These are phyloP conservation scores for Nemurella pictetii DNA, from an alignment of 2,888 invertebrate species.

Conservation along the genomic window DNA sequence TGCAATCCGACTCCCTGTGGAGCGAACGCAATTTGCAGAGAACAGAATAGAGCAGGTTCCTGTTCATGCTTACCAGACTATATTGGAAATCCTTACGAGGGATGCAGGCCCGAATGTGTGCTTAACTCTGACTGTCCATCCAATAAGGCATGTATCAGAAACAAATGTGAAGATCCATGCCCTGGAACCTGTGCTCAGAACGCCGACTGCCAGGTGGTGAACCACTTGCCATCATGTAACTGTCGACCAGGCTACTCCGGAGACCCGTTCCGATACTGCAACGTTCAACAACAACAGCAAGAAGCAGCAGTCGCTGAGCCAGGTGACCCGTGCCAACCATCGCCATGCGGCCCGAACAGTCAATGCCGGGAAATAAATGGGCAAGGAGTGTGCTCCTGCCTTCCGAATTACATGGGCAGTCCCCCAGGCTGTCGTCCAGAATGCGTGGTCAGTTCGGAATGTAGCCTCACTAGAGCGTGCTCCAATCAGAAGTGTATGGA, in stretches of 20 bases:
- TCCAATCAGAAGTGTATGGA: conserved; percentile 49
- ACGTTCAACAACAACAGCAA: conserved; percentile 45
- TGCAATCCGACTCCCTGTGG: conserved; percentile 54
- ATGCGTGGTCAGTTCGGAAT: conserved; percentile 49
- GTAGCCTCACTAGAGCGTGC: conserved; percentile 50
- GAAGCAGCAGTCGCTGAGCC: conserved; percentile 49
- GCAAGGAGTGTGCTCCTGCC: conserved; percentile 48
- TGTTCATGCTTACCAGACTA: conserved; percentile 58
- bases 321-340: conserved; percentile 66
- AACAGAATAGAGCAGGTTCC: conserved; percentile 56
- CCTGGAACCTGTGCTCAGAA: conserved; percentile 70
- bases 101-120: conserved; percentile 61
- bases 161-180: conserved; percentile 70
- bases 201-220: conserved; percentile 66
- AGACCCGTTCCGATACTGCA: conserved; percentile 68
- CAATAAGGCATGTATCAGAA: conserved; percentile 63
- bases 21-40: conserved; percentile 49
- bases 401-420: conserved; percentile 48
- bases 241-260: conserved; percentile 66
- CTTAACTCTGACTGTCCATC: conserved; percentile 65
- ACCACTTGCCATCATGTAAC: conserved; percentile 67
- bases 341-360: conserved; percentile 58
- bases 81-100: conserved; percentile 61
- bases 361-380: conserved; percentile 49
- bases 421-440: conserved; percentile 51